Conservation (phyloP, 2,888 invertebrate species). For the Shargacucullia verbasci region DNA sequence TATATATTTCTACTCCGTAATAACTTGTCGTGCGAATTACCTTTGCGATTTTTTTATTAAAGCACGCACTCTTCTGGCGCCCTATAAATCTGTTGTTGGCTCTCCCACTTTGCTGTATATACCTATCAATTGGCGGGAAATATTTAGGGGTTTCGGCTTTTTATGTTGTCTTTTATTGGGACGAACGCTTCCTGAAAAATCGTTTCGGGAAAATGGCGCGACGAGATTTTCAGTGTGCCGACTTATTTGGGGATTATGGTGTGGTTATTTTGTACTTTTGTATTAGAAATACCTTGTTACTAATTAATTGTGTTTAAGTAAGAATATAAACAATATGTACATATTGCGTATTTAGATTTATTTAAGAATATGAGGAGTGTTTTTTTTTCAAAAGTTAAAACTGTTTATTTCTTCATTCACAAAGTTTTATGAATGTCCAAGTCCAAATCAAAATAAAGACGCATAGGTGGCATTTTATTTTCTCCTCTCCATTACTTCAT, state of each 20-base stretch:
- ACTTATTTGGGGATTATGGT: slow-evolving; percentile 48
- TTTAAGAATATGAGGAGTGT: too few species aligned
- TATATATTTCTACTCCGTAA: slow-evolving; percentile 81
- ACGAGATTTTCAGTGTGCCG: slow-evolving; percentile 48
- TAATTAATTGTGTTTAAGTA: slow-evolving; percentile 1
- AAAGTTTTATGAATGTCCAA: slow-evolving; percentile 25
- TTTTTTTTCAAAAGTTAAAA: too few species aligned
- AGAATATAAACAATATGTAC: too few species aligned
- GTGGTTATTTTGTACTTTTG: slow-evolving; percentile 39
- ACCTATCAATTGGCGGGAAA: slow-evolving; percentile 81
- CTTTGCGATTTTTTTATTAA: slow-evolving; percentile 85
- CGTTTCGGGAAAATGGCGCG: slow-evolving; percentile 55
- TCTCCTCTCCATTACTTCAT: slow-evolving; percentile 35
- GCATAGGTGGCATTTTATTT: slow-evolving; percentile 47
- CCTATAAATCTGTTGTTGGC: slow-evolving; percentile 85
- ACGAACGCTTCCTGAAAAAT: slow-evolving; percentile 65
- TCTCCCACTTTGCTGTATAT: slow-evolving; percentile 80
- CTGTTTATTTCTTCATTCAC: slow-evolving; percentile 5
- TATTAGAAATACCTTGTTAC: slow-evolving; percentile 25
- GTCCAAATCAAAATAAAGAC: slow-evolving; percentile 37
- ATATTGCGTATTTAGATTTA: too few species aligned
- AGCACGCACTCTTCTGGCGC: slow-evolving; percentile 83
- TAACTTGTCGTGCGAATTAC: slow-evolving; percentile 87
- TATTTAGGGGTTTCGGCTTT: slow-evolving; percentile 74
- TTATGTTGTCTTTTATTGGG: slow-evolving; percentile 77